Base-by-base conservation (phyloP, 2,113 vertebrate species). In the Lamprologus speciosus region DNA sequence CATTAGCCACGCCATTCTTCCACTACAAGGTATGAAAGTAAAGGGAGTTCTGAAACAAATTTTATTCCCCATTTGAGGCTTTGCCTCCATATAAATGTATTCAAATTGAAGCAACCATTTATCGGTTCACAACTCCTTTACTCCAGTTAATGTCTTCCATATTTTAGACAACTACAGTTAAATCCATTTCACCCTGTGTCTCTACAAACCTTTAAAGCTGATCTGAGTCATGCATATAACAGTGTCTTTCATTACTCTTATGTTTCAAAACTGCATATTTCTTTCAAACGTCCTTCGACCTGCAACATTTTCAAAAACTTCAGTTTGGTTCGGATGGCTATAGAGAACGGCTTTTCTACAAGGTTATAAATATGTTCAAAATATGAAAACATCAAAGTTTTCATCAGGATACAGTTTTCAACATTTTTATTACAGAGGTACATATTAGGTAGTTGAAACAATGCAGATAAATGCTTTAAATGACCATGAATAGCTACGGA, bases 91-190 rank as follows among this genome's bases (percentile, higher is more conserved):
- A 17, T 80, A 75, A 86, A 70, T 84, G 75, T 63, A 68, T 37
- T 87, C 17, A 78, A 87, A 85, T 4, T 89, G 37, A 85, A 84
- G 84, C 75, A 87, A 70, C 73, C 88, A 45, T 85, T 87, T 73
- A 82, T 78, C 81, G 16, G 42, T 86, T 60, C 53, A 81, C 12
- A 83, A 40, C 53, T 81, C 73, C 75, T 78, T 28, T 78, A n/a
- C 9, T 50, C 4, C 19, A 28, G 19, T 82, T 81, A 89, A 89
- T 31, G 26, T 53, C 54, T 55, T 45, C 11, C 5, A 33, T 28
- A 54, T 84, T 58, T 58, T 8, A 31, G 26, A 53, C 83, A 14
- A 19, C 13, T 21, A 85, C 23, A 85, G 86, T 82, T 51, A 4
- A 81, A 81, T 85, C 14, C 1, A 37, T 50, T 65, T 82, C 80